Percentiles rank a stretch among this genome's conserved stretches.
These are phyloP conservation scores for Apomyelois bistriatella DNA, from an alignment of 2,888 invertebrate species.

Conservation along the genomic window DNA sequence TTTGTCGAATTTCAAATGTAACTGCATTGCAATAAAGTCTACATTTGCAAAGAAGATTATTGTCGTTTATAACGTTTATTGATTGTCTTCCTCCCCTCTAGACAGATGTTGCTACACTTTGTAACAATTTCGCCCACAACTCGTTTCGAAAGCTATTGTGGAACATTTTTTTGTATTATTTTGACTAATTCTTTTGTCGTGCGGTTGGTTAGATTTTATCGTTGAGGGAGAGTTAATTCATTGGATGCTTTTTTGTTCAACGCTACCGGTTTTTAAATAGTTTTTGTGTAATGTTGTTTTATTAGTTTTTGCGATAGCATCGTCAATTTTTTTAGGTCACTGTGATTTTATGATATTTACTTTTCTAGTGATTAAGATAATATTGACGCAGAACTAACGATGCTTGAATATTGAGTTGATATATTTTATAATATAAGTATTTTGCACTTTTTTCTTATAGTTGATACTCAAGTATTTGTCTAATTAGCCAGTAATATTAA, in stretches of 20 bases:
- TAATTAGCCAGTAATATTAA: too few species aligned
- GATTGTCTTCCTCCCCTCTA: constrained; percentile 48
- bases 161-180: constrained; percentile 68
- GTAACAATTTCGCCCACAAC: constrained; percentile 77
- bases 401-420: too few species aligned
- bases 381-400: constrained; percentile 1
- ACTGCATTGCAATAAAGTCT: not conserved
- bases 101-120: constrained; percentile 79
- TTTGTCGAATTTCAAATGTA: constrained; percentile 22
- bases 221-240: constrained; percentile 63
- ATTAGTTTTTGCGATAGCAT: constrained; percentile 31
- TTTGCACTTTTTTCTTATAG: too few species aligned
- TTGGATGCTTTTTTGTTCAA: constrained; percentile 58
- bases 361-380: not conserved
- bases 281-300: constrained; percentile 40
- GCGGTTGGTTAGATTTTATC: constrained; percentile 73
- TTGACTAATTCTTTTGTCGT: constrained; percentile 75
- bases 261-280: constrained; percentile 55
- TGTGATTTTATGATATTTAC: constrained; percentile 14
- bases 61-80: constrained; percentile 18
- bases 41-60: constrained; percentile 13
- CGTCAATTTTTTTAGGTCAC: constrained; percentile 28
- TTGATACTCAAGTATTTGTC: too few species aligned
- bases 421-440: too few species aligned
- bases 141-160: constrained; percentile 69